These are phyloP conservation scores for Hoplodrina ambigua DNA, from an alignment of 2,888 invertebrate species.

Conservation along the genomic window DNA sequence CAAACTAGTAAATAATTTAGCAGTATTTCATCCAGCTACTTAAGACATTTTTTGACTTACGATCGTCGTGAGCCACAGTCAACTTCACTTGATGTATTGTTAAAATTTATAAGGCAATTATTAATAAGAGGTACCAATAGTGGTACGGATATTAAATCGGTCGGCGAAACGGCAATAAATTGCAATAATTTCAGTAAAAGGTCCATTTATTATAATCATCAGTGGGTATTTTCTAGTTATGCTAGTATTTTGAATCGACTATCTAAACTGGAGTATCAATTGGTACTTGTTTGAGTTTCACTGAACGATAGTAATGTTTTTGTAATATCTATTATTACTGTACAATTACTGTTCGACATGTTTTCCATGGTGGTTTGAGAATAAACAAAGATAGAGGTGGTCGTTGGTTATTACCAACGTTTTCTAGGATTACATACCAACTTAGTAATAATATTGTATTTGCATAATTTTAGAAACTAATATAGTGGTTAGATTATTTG, in stretches of 20 bases:
- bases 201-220: conserved; percentile 63
- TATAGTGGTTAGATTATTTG: conserved; percentile 19
- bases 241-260: conserved; percentile 43
- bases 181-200: conserved; percentile 66
- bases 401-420: conserved; percentile 34
- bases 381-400: conserved; percentile 31
- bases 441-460: conserved; percentile 15
- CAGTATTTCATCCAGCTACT: conserved; percentile 41
- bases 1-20: conserved; percentile 42
- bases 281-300: conserved; percentile 51
- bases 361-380: conserved; percentile 26
- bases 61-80: conserved; percentile 68
- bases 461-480: conserved; percentile 27
- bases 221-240: conserved; percentile 54
- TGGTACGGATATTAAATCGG: conserved; percentile 65
- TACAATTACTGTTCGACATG: conserved; percentile 53
- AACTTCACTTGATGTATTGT: conserved; percentile 71
- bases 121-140: conserved; percentile 68
- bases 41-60: conserved; percentile 72
- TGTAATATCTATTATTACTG: conserved; percentile 54
- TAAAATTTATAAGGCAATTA: conserved; percentile 75
- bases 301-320: conserved; percentile 56
- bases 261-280: conserved; percentile 58
- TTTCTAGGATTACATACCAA: conserved; percentile 13
- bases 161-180: conserved; percentile 61